Evolutionary conservation across 2,797 vertebrate species (phyloP).

Genomic region (Notolabrus celidotus): DNA sequence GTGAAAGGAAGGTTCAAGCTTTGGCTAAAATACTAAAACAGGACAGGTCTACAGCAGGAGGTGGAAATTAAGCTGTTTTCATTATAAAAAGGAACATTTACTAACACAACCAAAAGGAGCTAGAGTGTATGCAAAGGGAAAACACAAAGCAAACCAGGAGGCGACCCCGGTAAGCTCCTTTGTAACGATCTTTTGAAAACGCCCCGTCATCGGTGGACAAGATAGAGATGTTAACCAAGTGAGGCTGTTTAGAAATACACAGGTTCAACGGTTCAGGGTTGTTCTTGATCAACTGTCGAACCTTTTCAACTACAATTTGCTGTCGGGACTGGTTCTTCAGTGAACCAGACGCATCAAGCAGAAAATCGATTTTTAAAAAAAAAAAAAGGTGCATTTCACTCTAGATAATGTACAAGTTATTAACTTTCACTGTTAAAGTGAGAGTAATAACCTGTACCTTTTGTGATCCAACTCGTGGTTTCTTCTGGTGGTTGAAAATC

Average conservation of each 20-base stretch:
- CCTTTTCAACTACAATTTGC: too few relatives aligned
- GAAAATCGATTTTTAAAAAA: too few relatives aligned
- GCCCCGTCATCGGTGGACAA: slow-evolving; percentile 8
- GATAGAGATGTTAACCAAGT: neutral
- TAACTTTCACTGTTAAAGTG: neutral
- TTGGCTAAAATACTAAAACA: neutral
- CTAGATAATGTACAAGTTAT: neutral
- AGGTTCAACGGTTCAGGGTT: too few relatives aligned
- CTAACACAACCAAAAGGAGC: neutral
- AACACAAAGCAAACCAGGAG: slow-evolving; percentile 9
- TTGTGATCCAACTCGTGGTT: neutral
- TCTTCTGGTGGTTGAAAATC: neutral
- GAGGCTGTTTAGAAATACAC: neutral
- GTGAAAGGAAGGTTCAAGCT: slow-evolving; percentile 2
- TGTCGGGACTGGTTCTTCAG: too few relatives aligned
- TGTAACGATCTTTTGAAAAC: slow-evolving; percentile 13
- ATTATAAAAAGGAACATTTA: neutral
- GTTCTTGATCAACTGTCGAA: neutral
- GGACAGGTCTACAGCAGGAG: neutral
- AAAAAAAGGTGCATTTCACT: too few relatives aligned
- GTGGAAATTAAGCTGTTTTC: neutral
- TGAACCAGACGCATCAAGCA: too few relatives aligned
- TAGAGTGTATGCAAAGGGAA: neutral
- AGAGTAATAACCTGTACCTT: neutral
- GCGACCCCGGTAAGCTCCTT: neutral